Evolutionary conservation across 2,888 invertebrate species (phyloP), one percentile per base, ranked within the genome.

Genomic region (Epinotia nisella): DNA sequence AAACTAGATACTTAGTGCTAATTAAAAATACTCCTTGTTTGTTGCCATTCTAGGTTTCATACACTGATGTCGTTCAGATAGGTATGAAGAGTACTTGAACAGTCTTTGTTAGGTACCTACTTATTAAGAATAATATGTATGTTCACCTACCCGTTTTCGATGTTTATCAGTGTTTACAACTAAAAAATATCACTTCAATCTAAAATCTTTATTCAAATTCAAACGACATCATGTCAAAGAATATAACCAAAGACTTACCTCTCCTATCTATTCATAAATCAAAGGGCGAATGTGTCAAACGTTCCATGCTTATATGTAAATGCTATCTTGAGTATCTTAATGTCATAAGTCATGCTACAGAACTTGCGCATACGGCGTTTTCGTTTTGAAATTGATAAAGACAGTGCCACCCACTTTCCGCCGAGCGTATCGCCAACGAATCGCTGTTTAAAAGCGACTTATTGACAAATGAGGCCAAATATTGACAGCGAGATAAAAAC

Each of bases 401-500:
- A 53, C 80, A 85, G 80, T 78, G 83, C 90, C 90, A 89, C 90
- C 91, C 87, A 88, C 89, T 87, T 84, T 78, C 80, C 76, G 79
- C 68, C 60, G 59, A 15, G 72, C 35, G 77, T 81, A 78, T 81
- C 82, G 77, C 75, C 83, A 80, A 87, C 89, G 85, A 87, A 89
- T 90, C 87, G 82, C 79, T 82, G 79, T 85, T 87, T 83, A 82
- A 84, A 86, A 87, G 85, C 55, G 88, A 85, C 87, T 85, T 87
- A 86, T 85, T 87, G 90, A 91, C 91, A 92, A 92, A 92, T 90
- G 88, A 83, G 88, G 85, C 85, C 85, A 91, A 92, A 92, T 92
- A 92, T 92, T 92, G 90, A 91, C 92, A 85, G 81, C 81, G 75
- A 79, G 86, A 89, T 87, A 92, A 92, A 93, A 93, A 93, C 93